Percentiles rank a stretch among this genome's conserved stretches.
Evolutionary conservation across 2,888 invertebrate genomes (phyloP).

Genomic region (Ecliptopera silaceata): DNA sequence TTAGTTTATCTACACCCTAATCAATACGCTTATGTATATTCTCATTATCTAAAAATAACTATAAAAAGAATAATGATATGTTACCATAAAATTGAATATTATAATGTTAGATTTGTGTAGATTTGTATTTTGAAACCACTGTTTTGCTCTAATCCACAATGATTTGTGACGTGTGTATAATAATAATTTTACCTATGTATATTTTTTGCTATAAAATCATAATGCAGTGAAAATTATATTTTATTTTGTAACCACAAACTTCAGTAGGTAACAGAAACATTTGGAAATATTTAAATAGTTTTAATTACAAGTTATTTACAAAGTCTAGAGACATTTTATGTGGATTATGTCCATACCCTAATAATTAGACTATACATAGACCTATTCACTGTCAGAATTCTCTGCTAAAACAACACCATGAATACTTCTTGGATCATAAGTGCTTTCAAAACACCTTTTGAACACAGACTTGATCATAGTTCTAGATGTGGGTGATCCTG

Average conservation of each 20-base stretch:
- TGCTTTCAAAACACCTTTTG: conserved; percentile 88
- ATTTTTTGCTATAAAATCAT: conserved; percentile 82
- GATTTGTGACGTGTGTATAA: conserved; percentile 76
- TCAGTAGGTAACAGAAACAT: background rate
- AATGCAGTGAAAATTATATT: conserved; percentile 75
- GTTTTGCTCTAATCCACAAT: conserved; percentile 57
- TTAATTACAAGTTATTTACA: conserved; percentile 5
- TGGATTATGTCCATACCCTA: no score
- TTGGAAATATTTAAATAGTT: background rate
- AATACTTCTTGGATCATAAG: conserved; percentile 85
- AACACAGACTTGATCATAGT: conserved; percentile 86
- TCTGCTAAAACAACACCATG: conserved; percentile 85
- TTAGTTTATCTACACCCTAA: conserved; percentile 11
- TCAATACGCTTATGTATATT: conserved; percentile 22
- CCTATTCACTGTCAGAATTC: conserved; percentile 86
- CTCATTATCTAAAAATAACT: conserved; percentile 21
- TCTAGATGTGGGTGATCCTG: conserved; percentile 84
- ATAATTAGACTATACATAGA: no score
- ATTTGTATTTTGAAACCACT: conserved; percentile 44
- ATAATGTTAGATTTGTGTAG: conserved; percentile 39
- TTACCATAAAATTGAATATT: conserved; percentile 30
- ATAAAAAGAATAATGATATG: conserved; percentile 20
- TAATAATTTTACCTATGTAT: conserved; percentile 73
- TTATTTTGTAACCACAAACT: conserved; percentile 47
- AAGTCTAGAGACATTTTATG: background rate